phyloP scores from a whole-genome alignment of 2,888 invertebrate species.

The Melipona beecheii region DNA sequence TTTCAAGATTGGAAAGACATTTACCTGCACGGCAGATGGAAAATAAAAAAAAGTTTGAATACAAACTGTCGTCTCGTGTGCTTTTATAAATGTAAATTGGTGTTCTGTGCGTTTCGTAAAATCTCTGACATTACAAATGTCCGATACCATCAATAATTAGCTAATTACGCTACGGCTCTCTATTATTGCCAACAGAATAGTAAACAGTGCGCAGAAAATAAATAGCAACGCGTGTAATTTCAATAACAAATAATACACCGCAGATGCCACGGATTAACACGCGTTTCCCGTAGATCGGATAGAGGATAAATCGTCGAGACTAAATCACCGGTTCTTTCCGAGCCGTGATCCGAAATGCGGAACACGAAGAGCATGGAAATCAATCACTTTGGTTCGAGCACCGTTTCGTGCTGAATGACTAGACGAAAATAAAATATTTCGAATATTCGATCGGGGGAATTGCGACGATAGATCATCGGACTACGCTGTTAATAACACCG shows the following conservation, averaged over 20 bases:
- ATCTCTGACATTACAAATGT: too few relatives aligned
- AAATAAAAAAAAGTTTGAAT: too few relatives aligned
- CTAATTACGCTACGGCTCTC: too few relatives aligned
- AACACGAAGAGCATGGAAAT: slow-evolving; percentile 48
- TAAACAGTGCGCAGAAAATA: too few relatives aligned
- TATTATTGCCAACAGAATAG: too few relatives aligned
- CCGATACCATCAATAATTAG: too few relatives aligned
- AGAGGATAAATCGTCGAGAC: slow-evolving; percentile 43
- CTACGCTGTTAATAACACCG: slow-evolving; percentile 16
- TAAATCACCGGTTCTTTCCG: slow-evolving; percentile 62
- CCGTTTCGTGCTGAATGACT: slow-evolving; percentile 41
- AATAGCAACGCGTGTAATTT: neutral
- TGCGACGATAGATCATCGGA: slow-evolving; percentile 25
- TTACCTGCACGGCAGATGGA: too few relatives aligned
- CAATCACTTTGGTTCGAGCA: slow-evolving; percentile 53
- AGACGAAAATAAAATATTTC: slow-evolving; percentile 31
- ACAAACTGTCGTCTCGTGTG: too few relatives aligned
- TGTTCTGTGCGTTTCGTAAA: too few relatives aligned
- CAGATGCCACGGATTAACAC: slow-evolving; percentile 4
- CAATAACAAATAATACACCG: neutral
- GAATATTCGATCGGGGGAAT: slow-evolving; percentile 26
- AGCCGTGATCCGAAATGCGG: slow-evolving; percentile 50
- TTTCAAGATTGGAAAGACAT: too few relatives aligned
- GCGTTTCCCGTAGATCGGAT: slow-evolving; percentile 21
- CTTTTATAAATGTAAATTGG: too few relatives aligned